A percentile compares a stretch with the other conserved stretches of the same genome.
Evolutionary conservation across 2,888 invertebrate species (phyloP).

Genomic region (Ecliptopera silaceata): DNA sequence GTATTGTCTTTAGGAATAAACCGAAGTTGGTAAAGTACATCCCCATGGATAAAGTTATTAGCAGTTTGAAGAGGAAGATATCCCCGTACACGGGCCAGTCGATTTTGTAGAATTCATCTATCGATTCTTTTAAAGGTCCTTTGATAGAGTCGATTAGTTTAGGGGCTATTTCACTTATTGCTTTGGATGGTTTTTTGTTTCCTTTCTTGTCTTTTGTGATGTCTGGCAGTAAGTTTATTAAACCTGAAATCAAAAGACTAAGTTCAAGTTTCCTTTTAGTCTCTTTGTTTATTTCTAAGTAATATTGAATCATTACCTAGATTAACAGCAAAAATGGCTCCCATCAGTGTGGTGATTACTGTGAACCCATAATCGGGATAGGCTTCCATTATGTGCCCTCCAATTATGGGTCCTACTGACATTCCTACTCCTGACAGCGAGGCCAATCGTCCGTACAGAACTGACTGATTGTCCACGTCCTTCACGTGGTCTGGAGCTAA

Average conservation of each 20-base stretch:
- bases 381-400: slow-evolving; percentile 82
- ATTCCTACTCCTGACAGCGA: slow-evolving; percentile 84
- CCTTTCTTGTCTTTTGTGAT: slow-evolving; percentile 35
- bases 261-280: background rate
- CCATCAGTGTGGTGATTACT: slow-evolving; percentile 60
- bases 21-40: slow-evolving; percentile 77
- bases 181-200: slow-evolving; percentile 20
- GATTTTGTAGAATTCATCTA: slow-evolving; percentile 67
- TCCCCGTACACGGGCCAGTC: slow-evolving; percentile 80
- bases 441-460: slow-evolving; percentile 81
- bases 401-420: slow-evolving; percentile 84
- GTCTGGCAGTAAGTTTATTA: slow-evolving; percentile 46
- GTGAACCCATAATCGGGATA: slow-evolving; percentile 74
- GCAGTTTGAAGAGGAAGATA: slow-evolving; percentile 74
- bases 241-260: slow-evolving; percentile 41
- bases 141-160: slow-evolving; percentile 41
- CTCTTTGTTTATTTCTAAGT: background rate
- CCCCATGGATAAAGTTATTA: slow-evolving; percentile 73
- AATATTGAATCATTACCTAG: slow-evolving; percentile 39
- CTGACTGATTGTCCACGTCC: slow-evolving; percentile 64
- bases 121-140: slow-evolving; percentile 52
- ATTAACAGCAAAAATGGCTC: slow-evolving; percentile 45
- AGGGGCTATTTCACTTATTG: slow-evolving; percentile 28
- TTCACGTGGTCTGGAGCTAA: slow-evolving; percentile 82
- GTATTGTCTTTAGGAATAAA: slow-evolving; percentile 69